Evolutionary conservation across 2,797 vertebrate genomes (phyloP).

Genomic region (Pitangus sulphuratus): DNA sequence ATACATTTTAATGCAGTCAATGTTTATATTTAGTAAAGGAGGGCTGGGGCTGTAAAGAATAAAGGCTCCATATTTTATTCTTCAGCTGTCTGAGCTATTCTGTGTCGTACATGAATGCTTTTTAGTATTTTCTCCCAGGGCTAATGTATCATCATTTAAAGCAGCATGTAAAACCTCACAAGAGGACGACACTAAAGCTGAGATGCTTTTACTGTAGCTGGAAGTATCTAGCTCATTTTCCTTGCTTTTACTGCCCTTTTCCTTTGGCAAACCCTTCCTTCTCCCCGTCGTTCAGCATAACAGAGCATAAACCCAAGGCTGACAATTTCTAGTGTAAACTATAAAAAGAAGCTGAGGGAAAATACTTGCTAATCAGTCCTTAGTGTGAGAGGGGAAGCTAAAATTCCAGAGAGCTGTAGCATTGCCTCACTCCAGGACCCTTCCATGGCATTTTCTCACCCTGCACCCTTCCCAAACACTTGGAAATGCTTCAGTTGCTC

Average conservation of each 20-base stretch:
- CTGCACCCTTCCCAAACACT: background rate
- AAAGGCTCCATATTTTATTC: conserved; percentile 55
- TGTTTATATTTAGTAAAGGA: conserved; percentile 68
- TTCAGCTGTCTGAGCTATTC: conserved; percentile 67
- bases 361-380: conserved; percentile 17
- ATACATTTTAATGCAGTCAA: conserved; percentile 61
- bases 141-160: conserved; percentile 75
- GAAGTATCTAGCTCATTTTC: conserved; percentile 64
- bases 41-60: conserved; percentile 63
- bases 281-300: conserved; percentile 47
- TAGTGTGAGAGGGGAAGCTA: background rate
- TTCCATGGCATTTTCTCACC: background rate
- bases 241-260: conserved; percentile 57
- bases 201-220: conserved; percentile 69
- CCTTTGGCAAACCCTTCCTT: conserved; percentile 45
- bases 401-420: background rate
- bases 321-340: conserved; percentile 44
- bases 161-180: conserved; percentile 71
- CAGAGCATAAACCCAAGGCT: conserved; percentile 44
- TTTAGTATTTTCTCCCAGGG: conserved; percentile 75
- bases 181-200: conserved; percentile 70
- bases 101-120: conserved; percentile 55
- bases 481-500: background rate
- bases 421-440: background rate
- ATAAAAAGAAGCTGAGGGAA: conserved; percentile 9